phyloP scores from a whole-genome alignment of 2,113 vertebrate genomes.

The Saiga tatarica region DNA sequence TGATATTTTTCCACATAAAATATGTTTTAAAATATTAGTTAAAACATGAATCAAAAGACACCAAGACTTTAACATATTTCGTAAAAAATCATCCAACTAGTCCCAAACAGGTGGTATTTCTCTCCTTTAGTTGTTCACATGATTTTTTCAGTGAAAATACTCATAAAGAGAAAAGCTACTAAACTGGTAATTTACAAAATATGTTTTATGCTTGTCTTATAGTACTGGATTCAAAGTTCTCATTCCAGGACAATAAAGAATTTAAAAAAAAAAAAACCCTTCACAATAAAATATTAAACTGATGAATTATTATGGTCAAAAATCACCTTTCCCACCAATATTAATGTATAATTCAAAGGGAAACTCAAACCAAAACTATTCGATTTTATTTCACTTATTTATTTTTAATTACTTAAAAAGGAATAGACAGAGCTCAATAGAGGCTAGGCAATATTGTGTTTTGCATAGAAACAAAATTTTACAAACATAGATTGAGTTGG shows the following conservation, averaged over 20 bases:
- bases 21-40: background rate
- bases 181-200: background rate
- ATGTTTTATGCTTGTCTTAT: background rate
- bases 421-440: background rate
- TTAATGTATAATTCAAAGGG: background rate
- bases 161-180: background rate
- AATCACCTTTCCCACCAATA: background rate
- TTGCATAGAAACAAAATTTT: background rate
- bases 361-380: background rate
- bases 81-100: background rate
- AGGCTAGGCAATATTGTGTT: background rate
- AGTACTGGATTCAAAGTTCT: background rate
- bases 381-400: background rate
- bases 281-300: background rate
- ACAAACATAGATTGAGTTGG: background rate
- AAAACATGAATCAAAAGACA: background rate
- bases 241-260: background rate
- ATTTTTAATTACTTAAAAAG: background rate
- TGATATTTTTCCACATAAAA: background rate
- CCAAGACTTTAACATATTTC: background rate
- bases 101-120: background rate
- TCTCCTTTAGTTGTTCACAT: background rate
- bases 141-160: background rate
- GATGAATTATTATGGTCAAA: background rate
- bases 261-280: background rate